Evolutionary conservation across 2,797 vertebrate species (phyloP), one percentile per base, ranked within the genome.

Genomic region (Poeciliopsis gracilis): DNA sequence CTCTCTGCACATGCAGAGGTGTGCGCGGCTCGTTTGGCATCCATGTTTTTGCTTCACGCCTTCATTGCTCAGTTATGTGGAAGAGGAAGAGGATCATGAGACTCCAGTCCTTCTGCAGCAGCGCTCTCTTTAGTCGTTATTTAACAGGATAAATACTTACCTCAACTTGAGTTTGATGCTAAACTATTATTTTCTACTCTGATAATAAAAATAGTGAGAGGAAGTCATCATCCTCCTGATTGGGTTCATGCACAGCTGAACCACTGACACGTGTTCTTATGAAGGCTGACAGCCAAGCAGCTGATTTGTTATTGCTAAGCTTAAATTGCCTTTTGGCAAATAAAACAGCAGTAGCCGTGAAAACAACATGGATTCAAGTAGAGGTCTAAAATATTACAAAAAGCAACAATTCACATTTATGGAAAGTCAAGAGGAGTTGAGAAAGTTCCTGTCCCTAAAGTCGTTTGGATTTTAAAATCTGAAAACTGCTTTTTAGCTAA

Each of bases 251-350:
- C 67, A 28, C 41, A 46, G 43, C 12, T 70, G 28, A 70, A 70
- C 67, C 67, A 46, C 13, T 28, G 43, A 70, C 45, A 28, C 7
- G n/a, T 70, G 25, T 45, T 45, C 12, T 70, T 70, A 70, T 70
- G 13, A 46, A 45, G n/a, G 12, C 25, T 28, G 67, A 70, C 67
- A 70, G 38, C 12, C 41, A 2, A 45, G 41, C 5, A 41, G 18
- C 67, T 28, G 45, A 45, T 70, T 70, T 70, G 25, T 70, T 16
- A 45, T 70, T 45, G 41, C 67, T 16, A 28, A 45, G 41, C 23
- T 45, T 45, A 43, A 70, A 70, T 70, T n/a, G 67, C 67, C 67
- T 70, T 45, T 16, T 16, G 67, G 25, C 25, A 70, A 70, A 70
- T 41, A 13, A 70, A 70, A 70, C 41, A 45, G 41, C 41, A 70